Percentiles rank a stretch among this genome's conserved stretches.
Evolutionary conservation across 2,888 invertebrate species (phyloP).

Genomic region (Drosophila antonietae): DNA sequence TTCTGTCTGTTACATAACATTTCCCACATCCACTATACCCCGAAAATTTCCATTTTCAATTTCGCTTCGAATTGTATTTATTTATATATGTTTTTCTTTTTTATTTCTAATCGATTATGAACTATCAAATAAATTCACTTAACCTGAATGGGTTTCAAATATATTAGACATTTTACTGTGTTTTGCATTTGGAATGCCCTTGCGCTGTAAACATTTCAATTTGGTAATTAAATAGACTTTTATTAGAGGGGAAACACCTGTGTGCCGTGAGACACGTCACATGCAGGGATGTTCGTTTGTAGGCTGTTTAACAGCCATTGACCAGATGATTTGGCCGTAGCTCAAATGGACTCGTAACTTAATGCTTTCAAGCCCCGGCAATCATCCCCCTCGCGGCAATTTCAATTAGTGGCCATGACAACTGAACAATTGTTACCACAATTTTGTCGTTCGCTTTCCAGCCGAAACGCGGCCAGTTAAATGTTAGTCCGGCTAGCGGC

Average conservation of each 20-base stretch:
- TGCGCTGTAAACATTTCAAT: slow-evolving; percentile 5
- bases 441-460: slow-evolving; percentile 20
- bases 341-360: slow-evolving; percentile 2
- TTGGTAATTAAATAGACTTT: background rate
- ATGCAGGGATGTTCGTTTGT: slow-evolving; percentile 24
- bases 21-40: background rate
- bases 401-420: slow-evolving; percentile 76
- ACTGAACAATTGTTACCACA: slow-evolving; percentile 49
- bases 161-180: background rate
- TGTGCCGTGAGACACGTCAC: slow-evolving; percentile 42
- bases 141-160: background rate
- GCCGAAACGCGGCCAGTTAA: slow-evolving; percentile 5
- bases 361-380: slow-evolving; percentile 1
- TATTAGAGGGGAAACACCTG: slow-evolving; percentile 25
- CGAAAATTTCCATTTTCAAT: background rate
- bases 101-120: background rate
- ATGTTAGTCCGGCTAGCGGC: slow-evolving; percentile 17
- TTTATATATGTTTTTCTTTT: background rate
- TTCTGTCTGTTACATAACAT: background rate
- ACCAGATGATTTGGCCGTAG: slow-evolving; percentile 36
- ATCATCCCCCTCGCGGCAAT: slow-evolving; percentile 51
- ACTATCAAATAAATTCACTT: background rate
- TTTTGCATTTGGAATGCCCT: background rate
- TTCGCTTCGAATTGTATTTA: background rate
- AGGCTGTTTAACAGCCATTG: slow-evolving; percentile 18